phyloP scores from a whole-genome alignment of 2,113 vertebrate species.

The Tenrec ecaudatus region DNA sequence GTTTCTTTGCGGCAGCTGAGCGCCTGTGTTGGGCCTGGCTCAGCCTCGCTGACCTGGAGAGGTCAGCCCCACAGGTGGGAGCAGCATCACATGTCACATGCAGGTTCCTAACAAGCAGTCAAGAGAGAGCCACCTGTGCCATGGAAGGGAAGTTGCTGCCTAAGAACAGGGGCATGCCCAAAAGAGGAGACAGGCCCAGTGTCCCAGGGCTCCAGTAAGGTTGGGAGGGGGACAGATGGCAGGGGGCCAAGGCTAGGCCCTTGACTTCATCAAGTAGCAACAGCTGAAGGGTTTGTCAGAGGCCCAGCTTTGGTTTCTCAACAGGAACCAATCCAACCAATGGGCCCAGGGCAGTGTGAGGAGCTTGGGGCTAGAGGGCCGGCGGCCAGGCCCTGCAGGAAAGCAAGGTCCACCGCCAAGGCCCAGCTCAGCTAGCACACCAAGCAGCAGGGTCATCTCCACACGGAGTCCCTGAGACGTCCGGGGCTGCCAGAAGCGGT shows the following conservation, averaged over 20 bases:
- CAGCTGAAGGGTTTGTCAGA: no score
- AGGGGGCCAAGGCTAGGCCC: no score
- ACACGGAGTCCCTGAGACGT: not conserved
- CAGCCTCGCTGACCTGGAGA: not conserved
- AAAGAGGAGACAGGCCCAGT: not conserved
- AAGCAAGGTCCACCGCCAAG: no score
- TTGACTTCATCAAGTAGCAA: no score
- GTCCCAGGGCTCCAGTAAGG: not conserved
- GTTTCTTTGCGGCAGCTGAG: constrained; percentile 14
- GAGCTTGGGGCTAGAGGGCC: not conserved
- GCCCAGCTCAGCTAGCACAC: not conserved
- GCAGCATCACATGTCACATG: no score
- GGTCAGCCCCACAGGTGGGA: not conserved
- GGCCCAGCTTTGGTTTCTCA: no score
- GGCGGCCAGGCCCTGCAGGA: not conserved
- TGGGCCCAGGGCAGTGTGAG: not conserved
- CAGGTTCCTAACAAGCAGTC: constrained; percentile 23
- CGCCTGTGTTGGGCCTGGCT: no score
- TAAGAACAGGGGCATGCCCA: not conserved
- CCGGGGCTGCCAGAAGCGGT: constrained; percentile 11
- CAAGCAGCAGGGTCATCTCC: not conserved
- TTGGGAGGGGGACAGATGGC: not conserved
- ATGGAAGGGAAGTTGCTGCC: constrained; percentile 25
- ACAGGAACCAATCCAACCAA: no score
- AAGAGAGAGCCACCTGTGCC: constrained; percentile 31